Conservation (phyloP, 1,140 invertebrate genomes). For the Adoxophyes honmai region DNA sequence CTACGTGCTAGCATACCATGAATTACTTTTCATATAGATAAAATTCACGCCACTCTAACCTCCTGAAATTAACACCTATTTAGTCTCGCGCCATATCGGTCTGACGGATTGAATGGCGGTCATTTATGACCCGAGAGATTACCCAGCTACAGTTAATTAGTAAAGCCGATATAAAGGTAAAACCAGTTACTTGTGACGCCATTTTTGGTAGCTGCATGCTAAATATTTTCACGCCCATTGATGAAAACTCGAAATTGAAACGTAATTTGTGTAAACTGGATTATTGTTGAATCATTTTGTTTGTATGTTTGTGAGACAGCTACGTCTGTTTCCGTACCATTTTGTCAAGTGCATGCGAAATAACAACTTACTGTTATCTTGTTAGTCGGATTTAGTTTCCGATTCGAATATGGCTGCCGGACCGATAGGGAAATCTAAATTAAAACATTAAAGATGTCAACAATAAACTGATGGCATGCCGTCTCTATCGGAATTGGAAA, state of each 20-base stretch:
- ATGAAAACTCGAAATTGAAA: conserved; percentile 8
- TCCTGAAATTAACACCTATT: conserved; percentile 76
- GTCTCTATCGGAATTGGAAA: too few species aligned
- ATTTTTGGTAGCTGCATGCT: conserved; percentile 3
- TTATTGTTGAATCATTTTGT: conserved; percentile 13
- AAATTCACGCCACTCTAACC: conserved; percentile 76
- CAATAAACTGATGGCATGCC: too few species aligned
- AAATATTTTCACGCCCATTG: conserved; percentile 10
- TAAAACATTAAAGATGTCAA: not conserved
- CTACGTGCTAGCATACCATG: conserved; percentile 68
- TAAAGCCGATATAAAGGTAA: conserved; percentile 13
- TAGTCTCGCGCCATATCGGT: conserved; percentile 56
- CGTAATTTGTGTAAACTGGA: conserved; percentile 14
- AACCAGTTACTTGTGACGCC: conserved; percentile 5
- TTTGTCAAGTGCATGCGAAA: conserved; percentile 9
- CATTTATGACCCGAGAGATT: conserved; percentile 32
- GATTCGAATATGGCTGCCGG: not conserved
- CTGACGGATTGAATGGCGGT: conserved; percentile 34
- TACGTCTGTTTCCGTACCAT: not conserved
- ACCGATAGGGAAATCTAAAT: not conserved
- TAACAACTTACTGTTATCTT: conserved; percentile 11
- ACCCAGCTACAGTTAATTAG: conserved; percentile 28
- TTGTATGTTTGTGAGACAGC: conserved; percentile 6
- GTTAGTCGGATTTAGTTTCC: not conserved
- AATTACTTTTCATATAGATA: conserved; percentile 78